phyloP scores from a whole-genome alignment of 53 echinoderm and acorn worm genomes.

The Patiria pectinifera region DNA sequence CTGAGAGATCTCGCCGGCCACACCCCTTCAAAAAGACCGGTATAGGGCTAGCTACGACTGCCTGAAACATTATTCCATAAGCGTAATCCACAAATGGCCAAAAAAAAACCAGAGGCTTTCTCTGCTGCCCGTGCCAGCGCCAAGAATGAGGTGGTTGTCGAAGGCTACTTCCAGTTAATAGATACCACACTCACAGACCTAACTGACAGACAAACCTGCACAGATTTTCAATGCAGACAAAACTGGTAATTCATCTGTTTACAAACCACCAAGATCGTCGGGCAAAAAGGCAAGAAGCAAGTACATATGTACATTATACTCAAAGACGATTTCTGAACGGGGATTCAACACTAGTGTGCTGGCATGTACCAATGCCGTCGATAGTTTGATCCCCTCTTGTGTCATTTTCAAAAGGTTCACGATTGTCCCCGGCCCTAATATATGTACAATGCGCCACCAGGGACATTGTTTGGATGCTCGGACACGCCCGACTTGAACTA shows the following conservation, averaged over 20 bases:
- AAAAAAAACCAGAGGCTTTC: conserved; percentile 66
- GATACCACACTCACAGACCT: conserved; percentile 25
- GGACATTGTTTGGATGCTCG: conserved; percentile 54
- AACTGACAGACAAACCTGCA: conserved; percentile 41
- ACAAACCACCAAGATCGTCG: conserved; percentile 44
- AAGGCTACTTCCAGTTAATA: conserved; percentile 52
- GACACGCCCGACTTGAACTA: conserved; percentile 39
- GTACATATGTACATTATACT: conserved; percentile 35
- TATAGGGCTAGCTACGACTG: conserved; percentile 68
- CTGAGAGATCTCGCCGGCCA: conserved; percentile 48
- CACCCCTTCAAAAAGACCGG: conserved; percentile 52
- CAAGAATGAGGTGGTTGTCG: conserved; percentile 66
- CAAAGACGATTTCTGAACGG: conserved; percentile 59
- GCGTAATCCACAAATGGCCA: conserved; percentile 51
- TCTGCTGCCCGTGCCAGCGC: conserved; percentile 62
- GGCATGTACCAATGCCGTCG: conserved; percentile 64
- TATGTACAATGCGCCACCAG: conserved; percentile 47
- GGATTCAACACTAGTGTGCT: conserved; percentile 62
- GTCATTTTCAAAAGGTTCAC: conserved; percentile 63
- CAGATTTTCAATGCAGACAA: conserved; percentile 63
- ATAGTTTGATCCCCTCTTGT: conserved; percentile 58
- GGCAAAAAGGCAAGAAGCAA: conserved; percentile 61
- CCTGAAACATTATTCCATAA: conserved; percentile 42
- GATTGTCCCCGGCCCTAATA: conserved; percentile 41
- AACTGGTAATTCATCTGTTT: conserved; percentile 53